Evolutionary conservation across 2,888 invertebrate species (phyloP).

Genomic region (Ceriagrion tenellum): DNA sequence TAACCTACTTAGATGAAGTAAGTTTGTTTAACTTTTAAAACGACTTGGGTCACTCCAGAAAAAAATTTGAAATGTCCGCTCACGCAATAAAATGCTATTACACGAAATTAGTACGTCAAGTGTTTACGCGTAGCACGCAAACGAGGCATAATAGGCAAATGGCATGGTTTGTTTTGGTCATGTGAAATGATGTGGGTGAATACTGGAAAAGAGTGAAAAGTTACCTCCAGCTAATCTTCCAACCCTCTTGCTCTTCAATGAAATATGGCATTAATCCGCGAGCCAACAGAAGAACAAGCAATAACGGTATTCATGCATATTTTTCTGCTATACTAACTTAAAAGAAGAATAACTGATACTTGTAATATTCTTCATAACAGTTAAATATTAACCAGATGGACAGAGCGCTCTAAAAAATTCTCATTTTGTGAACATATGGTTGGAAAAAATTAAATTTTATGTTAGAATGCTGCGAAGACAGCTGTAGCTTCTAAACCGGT

Average conservation of each 20-base stretch:
- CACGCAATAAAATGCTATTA: background rate
- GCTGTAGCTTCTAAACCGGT: background rate
- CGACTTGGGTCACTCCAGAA: background rate
- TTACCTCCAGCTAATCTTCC: background rate
- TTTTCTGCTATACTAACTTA: background rate
- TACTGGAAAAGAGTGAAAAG: background rate
- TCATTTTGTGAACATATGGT: background rate
- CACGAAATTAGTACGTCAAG: background rate
- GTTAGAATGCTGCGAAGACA: background rate
- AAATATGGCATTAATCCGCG: slow-evolving; percentile 41
- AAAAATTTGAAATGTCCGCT: slow-evolving; percentile 4
- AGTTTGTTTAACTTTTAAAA: background rate
- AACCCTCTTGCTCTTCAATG: background rate
- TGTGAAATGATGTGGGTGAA: background rate
- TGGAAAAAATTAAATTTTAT: background rate
- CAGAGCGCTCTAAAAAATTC: background rate
- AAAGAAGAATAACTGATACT: background rate
- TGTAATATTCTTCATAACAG: background rate
- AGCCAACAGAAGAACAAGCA: slow-evolving; percentile 35
- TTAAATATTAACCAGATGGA: background rate
- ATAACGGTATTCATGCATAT: background rate
- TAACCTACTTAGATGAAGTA: too few relatives aligned
- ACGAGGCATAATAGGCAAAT: background rate
- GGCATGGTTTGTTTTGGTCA: background rate
- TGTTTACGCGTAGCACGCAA: slow-evolving; percentile 11